Evolutionary conservation across 1,140 invertebrate species (phyloP).

Genomic region (Drosophila guanche): DNA sequence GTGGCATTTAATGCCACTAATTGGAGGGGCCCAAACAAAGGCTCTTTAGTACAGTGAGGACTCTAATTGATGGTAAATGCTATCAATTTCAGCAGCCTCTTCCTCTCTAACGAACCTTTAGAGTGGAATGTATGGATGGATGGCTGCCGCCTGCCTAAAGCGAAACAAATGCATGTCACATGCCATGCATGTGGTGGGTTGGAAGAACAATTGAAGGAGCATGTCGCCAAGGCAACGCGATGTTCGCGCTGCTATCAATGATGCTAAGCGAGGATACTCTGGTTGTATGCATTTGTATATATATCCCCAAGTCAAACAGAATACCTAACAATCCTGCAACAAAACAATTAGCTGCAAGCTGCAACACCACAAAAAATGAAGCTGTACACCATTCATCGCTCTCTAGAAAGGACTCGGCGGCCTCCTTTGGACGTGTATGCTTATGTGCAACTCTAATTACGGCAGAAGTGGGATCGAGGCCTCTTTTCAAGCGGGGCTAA

Average conservation of each 20-base stretch:
- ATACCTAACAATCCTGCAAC: constrained; percentile 1
- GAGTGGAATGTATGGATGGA: too few relatives aligned
- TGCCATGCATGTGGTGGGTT: too few relatives aligned
- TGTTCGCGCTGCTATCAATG: too few relatives aligned
- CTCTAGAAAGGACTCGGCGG: constrained; percentile 1
- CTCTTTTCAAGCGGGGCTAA: not conserved
- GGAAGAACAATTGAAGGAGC: too few relatives aligned
- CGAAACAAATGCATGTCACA: too few relatives aligned
- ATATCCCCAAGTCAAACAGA: not conserved
- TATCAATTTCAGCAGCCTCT: not conserved
- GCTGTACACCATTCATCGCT: not conserved
- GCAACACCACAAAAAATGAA: not conserved
- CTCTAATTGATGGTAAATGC: constrained; percentile 1
- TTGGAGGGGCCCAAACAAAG: constrained; percentile 12
- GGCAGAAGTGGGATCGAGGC: constrained; percentile 18
- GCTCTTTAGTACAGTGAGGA: not conserved
- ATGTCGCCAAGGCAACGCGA: too few relatives aligned
- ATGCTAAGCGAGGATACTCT: too few relatives aligned
- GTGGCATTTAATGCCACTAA: constrained; percentile 14
- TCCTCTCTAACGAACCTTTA: too few relatives aligned
- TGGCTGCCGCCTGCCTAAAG: too few relatives aligned
- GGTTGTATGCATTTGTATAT: too few relatives aligned
- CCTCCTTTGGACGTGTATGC: constrained; percentile 15
- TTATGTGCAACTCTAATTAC: constrained; percentile 47
- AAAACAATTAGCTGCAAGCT: constrained; percentile 21